Base-by-base conservation (phyloP, 2,113 vertebrate species). In the Pterocles burchelli region DNA sequence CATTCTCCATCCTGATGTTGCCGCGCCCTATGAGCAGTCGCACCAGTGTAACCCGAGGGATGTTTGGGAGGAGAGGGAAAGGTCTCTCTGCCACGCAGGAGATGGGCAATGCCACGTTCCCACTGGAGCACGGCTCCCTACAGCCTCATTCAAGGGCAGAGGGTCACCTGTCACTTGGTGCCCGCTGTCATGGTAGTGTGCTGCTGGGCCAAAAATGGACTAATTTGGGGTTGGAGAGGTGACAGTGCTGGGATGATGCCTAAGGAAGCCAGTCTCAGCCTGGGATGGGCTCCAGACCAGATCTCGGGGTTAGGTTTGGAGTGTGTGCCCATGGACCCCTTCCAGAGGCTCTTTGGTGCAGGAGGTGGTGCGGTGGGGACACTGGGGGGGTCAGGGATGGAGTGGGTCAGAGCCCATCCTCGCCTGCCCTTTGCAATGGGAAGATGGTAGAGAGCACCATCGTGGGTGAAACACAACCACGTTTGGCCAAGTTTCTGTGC, bases 241-340 rank as follows among this genome's bases (percentile, higher is more conserved):
- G 28, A 28, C 1, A 19, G 8, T 45, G 15, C 21, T 59, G 58
- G 49, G 45, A 51, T 0, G 1, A 11, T 34, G 45, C 26, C 8
- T 63, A 36, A 67, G 62, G 71, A 71, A 75, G 62, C 25, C 41
- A 7, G 8, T 81, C 15, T 49, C 28, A 14, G 26, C 2, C 11
- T 46, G 38, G 26, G 7, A 8, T 55, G 21, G 43, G 6, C 20
- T 88, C 2, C 21, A 46, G 74, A 34, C 13, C 15, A 73, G 29
- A 71, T 61, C 26, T 66, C 1, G 0, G 4, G 4, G 6, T 75
- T 24, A 72, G 11, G 19, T 11, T 11, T 59, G 67, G 6, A 9
- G 2, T 5, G 11, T 2, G 0, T 7, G 15, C 8, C 19, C 1
- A 0, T 7, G 12, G 10, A 10, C 46, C 16, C 15, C 19, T 78